Evolutionary conservation across 2,888 invertebrate species (phyloP), one percentile per base, ranked within the genome.

Genomic region (Matsumyia berberina): DNA sequence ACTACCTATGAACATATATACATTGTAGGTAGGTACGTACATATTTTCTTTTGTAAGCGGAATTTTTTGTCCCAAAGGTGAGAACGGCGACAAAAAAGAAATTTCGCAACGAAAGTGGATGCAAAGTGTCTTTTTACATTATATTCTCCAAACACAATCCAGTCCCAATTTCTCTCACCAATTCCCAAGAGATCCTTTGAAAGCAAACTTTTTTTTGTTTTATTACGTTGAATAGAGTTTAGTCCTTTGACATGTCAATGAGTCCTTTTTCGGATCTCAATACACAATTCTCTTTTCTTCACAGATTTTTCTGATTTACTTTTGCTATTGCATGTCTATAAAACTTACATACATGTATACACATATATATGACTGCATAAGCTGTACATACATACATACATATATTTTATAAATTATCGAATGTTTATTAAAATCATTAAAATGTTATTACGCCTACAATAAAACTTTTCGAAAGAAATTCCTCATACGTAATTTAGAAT

Each of bases 41-140:
- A 8, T n/a, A 53, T 29, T 55, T 55, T n/a, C 42, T 51, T 39
- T 29, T 0, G 31, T 58, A 9, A 31, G 4, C 19, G 11, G 42
- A 29, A 37, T 39, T 53, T 15, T 42, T 51, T 5, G 24, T 74
- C 60, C 17, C 39, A 19, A 67, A 19, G 49, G 58, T 42, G 39
- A 24, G 15, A 58, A 58, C 6, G 12, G 42, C 17, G 24, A 33
- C 37, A 37, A 42, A 58, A 60, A 49, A 58, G 24, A 49, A 49
- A 55, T 29, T 42, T 39, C 3, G 12, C 44, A 60, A 57, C 11
- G 29, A 73, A 76, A 76, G 76, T 67, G 58, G 67, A 76, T 76
- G 57, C 66, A 76, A 76, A 76, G 76, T 76, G 76, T 49, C 39
- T 67, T 76, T 76, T 67, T 67, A 49, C 67, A 39, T 67, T 51